These are phyloP conservation scores for Meles meles DNA, from an alignment of 2,113 vertebrate genomes.

Conservation along the genomic window DNA sequence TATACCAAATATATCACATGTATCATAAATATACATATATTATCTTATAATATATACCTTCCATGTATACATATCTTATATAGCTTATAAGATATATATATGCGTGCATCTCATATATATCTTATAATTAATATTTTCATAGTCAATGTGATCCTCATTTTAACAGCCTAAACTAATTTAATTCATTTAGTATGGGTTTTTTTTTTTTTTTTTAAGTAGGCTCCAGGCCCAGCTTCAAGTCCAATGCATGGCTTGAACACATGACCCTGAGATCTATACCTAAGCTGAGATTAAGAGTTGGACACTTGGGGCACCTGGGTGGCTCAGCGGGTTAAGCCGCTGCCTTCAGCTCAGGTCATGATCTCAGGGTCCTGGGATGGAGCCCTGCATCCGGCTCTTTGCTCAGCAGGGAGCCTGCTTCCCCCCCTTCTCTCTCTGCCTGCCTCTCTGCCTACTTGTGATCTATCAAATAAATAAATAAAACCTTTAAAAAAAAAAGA, in stretches of 20 bases:
- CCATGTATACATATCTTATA: background rate
- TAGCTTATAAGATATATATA: background rate
- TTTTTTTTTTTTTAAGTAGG: background rate
- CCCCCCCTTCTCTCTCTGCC: too few relatives aligned
- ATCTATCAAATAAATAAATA: too few relatives aligned
- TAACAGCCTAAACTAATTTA: background rate
- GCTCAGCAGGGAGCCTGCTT: too few relatives aligned
- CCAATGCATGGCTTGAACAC: background rate
- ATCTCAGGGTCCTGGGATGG: too few relatives aligned
- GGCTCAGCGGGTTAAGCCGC: too few relatives aligned
- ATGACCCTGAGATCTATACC: background rate
- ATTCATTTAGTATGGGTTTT: background rate
- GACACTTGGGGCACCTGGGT: too few relatives aligned
- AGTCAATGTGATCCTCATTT: background rate
- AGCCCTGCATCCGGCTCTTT: too few relatives aligned
- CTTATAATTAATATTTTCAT: background rate
- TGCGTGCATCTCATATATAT: background rate
- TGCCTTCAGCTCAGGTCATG: too few relatives aligned
- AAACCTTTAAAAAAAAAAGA: too few relatives aligned
- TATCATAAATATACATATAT: background rate
- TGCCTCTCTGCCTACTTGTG: too few relatives aligned
- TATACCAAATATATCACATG: background rate
- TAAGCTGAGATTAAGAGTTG: background rate
- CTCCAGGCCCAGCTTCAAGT: background rate
- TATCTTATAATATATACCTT: background rate